phyloP scores from a whole-genome alignment of 2,888 invertebrate genomes.

The Fissipunctia ypsillon region DNA sequence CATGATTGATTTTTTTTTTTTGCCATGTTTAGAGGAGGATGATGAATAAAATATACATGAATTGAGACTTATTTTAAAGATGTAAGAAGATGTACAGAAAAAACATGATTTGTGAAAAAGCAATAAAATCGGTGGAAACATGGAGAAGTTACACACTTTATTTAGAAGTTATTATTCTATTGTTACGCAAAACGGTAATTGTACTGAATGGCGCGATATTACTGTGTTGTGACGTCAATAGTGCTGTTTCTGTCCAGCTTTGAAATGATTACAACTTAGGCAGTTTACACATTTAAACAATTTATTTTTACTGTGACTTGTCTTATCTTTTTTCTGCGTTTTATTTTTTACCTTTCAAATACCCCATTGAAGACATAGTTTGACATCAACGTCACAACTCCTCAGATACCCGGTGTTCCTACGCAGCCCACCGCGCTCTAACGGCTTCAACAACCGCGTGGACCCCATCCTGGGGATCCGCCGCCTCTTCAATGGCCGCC shows the following conservation, averaged over 20 bases:
- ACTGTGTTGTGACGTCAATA: background rate
- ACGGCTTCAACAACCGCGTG: slow-evolving; percentile 74
- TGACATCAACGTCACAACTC: background rate
- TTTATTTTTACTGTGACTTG: background rate
- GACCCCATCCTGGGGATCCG: slow-evolving; percentile 87
- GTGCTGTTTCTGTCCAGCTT: background rate
- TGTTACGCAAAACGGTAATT: too few species aligned
- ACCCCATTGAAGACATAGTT: background rate
- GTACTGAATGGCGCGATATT: too few species aligned
- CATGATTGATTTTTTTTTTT: too few species aligned
- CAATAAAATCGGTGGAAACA: background rate
- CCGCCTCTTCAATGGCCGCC: slow-evolving; percentile 94
- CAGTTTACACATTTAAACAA: background rate
- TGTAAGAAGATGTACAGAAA: too few species aligned
- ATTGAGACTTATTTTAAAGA: too few species aligned
- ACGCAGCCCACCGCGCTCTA: slow-evolving; percentile 73
- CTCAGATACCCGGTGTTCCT: slow-evolving; percentile 84
- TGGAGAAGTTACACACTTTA: background rate
- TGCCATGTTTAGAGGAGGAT: background rate
- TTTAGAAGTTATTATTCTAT: too few species aligned
- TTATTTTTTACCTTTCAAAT: background rate
- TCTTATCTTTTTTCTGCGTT: background rate
- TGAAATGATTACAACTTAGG: background rate
- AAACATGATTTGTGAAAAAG: background rate
- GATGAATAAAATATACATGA: background rate